These are phyloP conservation scores for Sprattus sprattus DNA, from an alignment of 2,113 vertebrate genomes.

Conservation along the genomic window DNA sequence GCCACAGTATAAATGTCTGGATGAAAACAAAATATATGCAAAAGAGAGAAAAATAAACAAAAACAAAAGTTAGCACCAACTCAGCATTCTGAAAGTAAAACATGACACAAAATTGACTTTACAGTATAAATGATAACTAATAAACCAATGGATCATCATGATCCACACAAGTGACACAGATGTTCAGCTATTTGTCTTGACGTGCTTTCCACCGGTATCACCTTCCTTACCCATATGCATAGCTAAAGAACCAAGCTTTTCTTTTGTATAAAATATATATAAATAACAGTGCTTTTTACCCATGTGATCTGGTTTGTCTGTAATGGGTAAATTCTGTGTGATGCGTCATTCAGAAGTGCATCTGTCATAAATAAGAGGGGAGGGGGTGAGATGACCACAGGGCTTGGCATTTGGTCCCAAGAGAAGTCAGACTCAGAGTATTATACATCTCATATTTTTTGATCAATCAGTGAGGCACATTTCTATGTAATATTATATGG, in stretches of 20 bases:
- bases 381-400: not conserved
- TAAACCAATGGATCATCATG: not conserved
- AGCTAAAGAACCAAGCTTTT: constrained; percentile 1
- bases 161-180: not conserved
- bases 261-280: not conserved
- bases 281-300: constrained; percentile 10
- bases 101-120: not conserved
- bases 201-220: not conserved
- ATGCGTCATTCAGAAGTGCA: constrained; percentile 7
- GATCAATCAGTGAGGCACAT: not conserved
- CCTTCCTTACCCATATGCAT: constrained; percentile 5
- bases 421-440: not conserved
- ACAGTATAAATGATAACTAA: not conserved
- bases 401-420: not conserved
- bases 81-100: constrained; percentile 7
- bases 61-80: constrained; percentile 10
- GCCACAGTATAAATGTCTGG: not conserved
- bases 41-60: not conserved
- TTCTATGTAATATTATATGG: not conserved
- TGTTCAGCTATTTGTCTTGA: constrained; percentile 16
- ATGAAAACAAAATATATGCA: not conserved
- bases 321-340: not conserved
- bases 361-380: constrained; percentile 3
- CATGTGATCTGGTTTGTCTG: not conserved
- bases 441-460: not conserved